Base-by-base conservation (phyloP, 2,888 invertebrate species). In the Ptilodon capucinus region DNA sequence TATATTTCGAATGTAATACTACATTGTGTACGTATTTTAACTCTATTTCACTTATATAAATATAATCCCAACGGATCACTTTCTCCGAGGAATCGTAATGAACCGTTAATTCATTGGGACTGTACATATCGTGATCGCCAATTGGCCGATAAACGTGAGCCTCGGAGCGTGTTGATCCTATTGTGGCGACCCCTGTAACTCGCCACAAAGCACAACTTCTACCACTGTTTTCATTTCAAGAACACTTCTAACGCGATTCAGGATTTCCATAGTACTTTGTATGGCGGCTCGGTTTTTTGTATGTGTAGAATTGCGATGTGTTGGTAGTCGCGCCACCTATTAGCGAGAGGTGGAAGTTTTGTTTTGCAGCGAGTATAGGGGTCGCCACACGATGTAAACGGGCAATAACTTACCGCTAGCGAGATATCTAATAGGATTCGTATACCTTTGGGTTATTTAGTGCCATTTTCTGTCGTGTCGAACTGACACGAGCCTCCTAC, bases 401-500 rank as follows among this genome's bases (percentile, higher is more conserved):
- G 52, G 54, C 55, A 58, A 55, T 64, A 51, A 58, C 47, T 54
- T 59, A 48, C 43, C 51, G 50, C 54, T 68, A 56, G 60, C 64
- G 63, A 68, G 57, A 71, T 67, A 70, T 57, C 47, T 68, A 40
- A 46, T 54, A 49, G 44, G 54, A 59, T 57, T 60, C 67, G 52
- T 64, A 39, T 60, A 61, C 60, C 65, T 76, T 61, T 75, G 70
- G 74, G 74, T 74, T 77, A 70, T 74, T 76, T 74, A 79, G 84
- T 86, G 86, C 85, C 86, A 86, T 86, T 81, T 73, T 73, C 74
- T 74, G 76, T 80, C 71, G 71, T 76, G 72, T 74, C 68, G 61
- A 51, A 51, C 68, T 60, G 57, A 18, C 50, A 44, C 48, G 48
- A 48, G 62, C 53, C 34, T 52, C 53, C 34, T 52, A 56, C 51